phyloP scores from a whole-genome alignment of 1,140 invertebrate species.

The Zeugodacus cucurbitae region DNA sequence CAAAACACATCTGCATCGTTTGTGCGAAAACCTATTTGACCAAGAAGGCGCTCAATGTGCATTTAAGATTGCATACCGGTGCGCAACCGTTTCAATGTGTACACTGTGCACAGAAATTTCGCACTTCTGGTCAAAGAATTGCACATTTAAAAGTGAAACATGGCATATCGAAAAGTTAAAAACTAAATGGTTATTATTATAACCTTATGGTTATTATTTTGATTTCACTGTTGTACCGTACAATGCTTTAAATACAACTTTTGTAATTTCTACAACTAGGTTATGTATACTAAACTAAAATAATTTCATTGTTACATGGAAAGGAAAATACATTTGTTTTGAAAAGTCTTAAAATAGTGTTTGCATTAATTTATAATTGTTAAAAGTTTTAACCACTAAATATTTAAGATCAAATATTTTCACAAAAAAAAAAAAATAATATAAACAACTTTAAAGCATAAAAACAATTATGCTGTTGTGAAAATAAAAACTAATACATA shows the following conservation, averaged over 20 bases:
- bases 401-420: too few species aligned
- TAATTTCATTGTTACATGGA: neutral
- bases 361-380: too few species aligned
- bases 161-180: neutral
- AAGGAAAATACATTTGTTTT: neutral
- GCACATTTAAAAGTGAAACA: slow-evolving; percentile 55
- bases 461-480: too few species aligned
- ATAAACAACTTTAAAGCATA: too few species aligned
- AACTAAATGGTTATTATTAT: too few species aligned
- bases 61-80: slow-evolving; percentile 60
- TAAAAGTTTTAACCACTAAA: too few species aligned
- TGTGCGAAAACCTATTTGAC: slow-evolving; percentile 48
- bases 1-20: slow-evolving; percentile 43
- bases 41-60: slow-evolving; percentile 50
- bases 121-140: slow-evolving; percentile 55
- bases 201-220: slow-evolving; percentile 4
- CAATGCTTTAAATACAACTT: neutral
- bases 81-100: slow-evolving; percentile 61
- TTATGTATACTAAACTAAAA: neutral
- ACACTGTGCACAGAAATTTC: slow-evolving; percentile 71
- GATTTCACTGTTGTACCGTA: neutral
- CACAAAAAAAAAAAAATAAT: too few species aligned
- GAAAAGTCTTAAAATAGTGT: neutral
- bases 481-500: too few species aligned
- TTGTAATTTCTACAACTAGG: neutral